Percentiles rank a stretch among this genome's conserved stretches.
Evolutionary conservation across 2,797 vertebrate species (phyloP).

Genomic region (Erithacus rubecula): DNA sequence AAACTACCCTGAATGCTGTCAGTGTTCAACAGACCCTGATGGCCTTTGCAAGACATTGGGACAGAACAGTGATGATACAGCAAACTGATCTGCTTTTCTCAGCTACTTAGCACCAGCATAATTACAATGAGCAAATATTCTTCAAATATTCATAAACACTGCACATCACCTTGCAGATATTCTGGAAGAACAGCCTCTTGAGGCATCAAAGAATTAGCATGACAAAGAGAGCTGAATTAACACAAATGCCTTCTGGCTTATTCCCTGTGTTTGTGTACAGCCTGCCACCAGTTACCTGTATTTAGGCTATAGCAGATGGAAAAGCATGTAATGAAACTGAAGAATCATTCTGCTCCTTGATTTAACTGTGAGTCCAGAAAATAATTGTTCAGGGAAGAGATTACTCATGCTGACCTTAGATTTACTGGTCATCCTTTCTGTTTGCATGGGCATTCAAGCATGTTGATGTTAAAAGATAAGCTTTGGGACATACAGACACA

Average conservation of each 20-base stretch:
- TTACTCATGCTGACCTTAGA: not conserved
- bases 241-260: not conserved
- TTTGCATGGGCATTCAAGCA: not conserved
- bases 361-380: not conserved
- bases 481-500: not conserved
- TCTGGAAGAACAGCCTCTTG: not conserved
- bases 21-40: not conserved
- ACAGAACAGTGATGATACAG: not conserved
- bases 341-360: not conserved
- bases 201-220: not conserved
- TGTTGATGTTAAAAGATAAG: not conserved
- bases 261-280: not conserved
- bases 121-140: not conserved
- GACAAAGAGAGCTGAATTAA: not conserved
- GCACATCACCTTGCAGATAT: not conserved
- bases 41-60: not conserved
- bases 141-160: constrained; percentile 16
- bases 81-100: not conserved
- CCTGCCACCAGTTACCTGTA: not conserved
- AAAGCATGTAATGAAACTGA: not conserved
- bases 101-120: not conserved
- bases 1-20: not conserved
- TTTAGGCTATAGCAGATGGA: not conserved
- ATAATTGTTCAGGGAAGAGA: not conserved
- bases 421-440: not conserved